Base-by-base conservation (phyloP, 2,888 invertebrate species). In the Laspeyria flexula region DNA sequence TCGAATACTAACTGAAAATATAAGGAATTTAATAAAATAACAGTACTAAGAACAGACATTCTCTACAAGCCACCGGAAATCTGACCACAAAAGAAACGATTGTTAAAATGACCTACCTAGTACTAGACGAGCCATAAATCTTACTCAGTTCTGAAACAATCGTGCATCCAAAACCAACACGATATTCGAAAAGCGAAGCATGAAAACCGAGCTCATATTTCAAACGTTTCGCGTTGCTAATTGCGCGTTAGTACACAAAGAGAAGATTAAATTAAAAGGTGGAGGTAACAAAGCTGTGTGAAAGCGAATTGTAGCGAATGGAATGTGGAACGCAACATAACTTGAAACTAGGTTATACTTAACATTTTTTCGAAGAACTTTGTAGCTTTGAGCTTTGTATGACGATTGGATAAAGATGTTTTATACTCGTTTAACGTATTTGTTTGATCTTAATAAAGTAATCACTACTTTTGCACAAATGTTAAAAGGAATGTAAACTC, bases 221-320 rank as follows among this genome's bases (percentile, higher is more conserved):
- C 44, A 57, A 52, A 52, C 64, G 45, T 34, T 40, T 18, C 10
- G 27, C 53, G 48, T 57, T 40, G 12, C 64, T 46, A 63, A 63
- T 63, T 47, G 59, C 59, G 49, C 46, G 48, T 55, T 43, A 61
- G 43, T 23, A 39, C 60, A 61, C 60, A 61, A 60, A 61, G 62
- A 46, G 37, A 37, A 55, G 40, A 40, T 60, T 46, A 40, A 54
- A 60, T 48, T 46, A 55, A 41, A 60, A 65, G 16, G 13, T 10
- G 7, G 9, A 34, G 3, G 10, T 16, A 31, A 43, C 48, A 45
- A 60, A 55, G 33, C 34, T 3, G 40, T 18, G 12, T 23, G 30
- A 13, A 11, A 35, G 29, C 39, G 25, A 16, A 33, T 39, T 44
- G 39, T 21, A 15, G 0, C 29, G 18, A 41, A 38, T 42, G 43